phyloP scores from a whole-genome alignment of 2,113 vertebrate genomes.

The Tetrao urogallus region DNA sequence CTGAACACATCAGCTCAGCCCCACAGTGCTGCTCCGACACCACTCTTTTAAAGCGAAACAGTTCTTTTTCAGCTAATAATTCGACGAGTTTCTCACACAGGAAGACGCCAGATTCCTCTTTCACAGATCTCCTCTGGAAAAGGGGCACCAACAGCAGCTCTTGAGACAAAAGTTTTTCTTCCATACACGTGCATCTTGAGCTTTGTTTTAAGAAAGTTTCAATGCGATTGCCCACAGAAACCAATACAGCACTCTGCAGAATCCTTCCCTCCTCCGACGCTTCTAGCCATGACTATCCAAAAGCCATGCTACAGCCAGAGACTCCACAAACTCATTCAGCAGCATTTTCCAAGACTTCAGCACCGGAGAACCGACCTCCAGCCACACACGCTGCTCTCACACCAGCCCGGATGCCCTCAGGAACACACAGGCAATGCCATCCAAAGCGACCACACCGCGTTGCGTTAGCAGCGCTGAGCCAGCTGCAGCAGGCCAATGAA shows the following conservation, averaged over 20 bases:
- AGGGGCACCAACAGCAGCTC: neutral
- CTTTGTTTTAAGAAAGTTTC: neutral
- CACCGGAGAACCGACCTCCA: neutral
- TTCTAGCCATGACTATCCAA: neutral
- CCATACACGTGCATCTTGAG: neutral
- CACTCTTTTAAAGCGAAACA: neutral
- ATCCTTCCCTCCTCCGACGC: neutral
- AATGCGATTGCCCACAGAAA: neutral
- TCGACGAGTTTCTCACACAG: rapidly evolving
- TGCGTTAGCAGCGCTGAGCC: neutral
- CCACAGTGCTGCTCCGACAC: neutral
- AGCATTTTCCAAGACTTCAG: neutral
- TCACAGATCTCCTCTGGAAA: neutral
- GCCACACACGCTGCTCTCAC: neutral
- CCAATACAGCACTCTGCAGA: neutral
- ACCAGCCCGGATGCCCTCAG: neutral
- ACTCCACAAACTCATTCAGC: neutral
- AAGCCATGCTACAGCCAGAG: neutral
- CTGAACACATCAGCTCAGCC: neutral
- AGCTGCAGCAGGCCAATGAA: neutral
- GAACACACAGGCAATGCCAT: neutral
- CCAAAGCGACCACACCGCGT: neutral
- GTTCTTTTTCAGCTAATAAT: neutral
- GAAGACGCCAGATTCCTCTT: neutral
- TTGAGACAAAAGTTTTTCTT: neutral